Evolutionary conservation across 1,140 invertebrate genomes (phyloP).

Genomic region (Phenacoccus solenopsis): DNA sequence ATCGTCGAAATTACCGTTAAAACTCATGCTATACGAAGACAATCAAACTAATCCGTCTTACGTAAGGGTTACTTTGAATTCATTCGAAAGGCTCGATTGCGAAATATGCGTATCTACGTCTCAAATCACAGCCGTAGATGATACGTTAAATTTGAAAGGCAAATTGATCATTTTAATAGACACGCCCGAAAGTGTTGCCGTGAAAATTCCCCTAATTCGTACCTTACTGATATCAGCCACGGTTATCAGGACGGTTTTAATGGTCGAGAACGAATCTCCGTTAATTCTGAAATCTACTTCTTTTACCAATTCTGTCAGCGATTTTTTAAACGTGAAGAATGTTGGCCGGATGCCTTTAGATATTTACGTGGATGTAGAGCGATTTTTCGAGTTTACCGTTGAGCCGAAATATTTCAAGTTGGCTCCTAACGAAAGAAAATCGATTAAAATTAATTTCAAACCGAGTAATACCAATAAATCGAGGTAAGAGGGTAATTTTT

Average conservation of each 20-base stretch:
- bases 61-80: neutral
- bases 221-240: neutral
- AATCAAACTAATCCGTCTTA: neutral
- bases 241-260: neutral
- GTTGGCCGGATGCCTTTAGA: neutral
- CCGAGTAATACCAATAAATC: neutral
- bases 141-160: neutral
- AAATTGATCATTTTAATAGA: neutral
- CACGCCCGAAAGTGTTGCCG: neutral
- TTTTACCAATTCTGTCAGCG: neutral
- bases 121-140: neutral
- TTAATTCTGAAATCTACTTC: neutral
- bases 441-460: neutral
- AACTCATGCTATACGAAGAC: neutral
- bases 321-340: neutral
- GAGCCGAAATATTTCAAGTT: neutral
- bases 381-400: neutral
- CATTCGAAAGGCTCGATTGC: neutral
- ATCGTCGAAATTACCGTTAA: neutral
- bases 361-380: neutral
- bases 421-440: neutral
- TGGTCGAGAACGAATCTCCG: neutral
- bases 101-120: neutral
- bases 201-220: neutral
- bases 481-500: neutral